Evolutionary conservation across 2,888 invertebrate species (phyloP).

Genomic region (Andrena hattorfiana): DNA sequence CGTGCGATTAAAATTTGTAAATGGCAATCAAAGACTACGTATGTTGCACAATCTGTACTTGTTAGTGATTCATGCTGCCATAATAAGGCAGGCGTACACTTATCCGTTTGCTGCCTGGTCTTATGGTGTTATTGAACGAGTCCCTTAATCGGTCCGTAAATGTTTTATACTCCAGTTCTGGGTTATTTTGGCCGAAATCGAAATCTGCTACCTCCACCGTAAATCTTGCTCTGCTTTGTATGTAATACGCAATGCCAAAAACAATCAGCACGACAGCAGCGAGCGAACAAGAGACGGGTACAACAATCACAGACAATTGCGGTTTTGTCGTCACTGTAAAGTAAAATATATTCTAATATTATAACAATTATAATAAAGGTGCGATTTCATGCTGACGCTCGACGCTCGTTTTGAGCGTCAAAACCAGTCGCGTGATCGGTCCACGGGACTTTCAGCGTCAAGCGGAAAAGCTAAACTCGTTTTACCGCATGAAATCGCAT

Average conservation of each 20-base stretch:
- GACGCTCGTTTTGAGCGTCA: too few relatives aligned
- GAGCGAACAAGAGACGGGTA: slow-evolving; percentile 93
- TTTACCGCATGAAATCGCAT: too few relatives aligned
- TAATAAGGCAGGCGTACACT: slow-evolving; percentile 79
- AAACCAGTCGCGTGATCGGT: too few relatives aligned
- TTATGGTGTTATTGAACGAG: slow-evolving; percentile 89
- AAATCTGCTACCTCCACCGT: slow-evolving; percentile 96
- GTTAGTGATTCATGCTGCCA: slow-evolving; percentile 83
- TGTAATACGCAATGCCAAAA: slow-evolving; percentile 94
- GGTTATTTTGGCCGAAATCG: slow-evolving; percentile 93
- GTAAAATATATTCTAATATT: slow-evolving; percentile 15
- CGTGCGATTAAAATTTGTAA: slow-evolving; percentile 1
- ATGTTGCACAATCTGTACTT: slow-evolving; percentile 59
- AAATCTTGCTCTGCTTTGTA: slow-evolving; percentile 92
- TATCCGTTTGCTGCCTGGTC: slow-evolving; percentile 78
- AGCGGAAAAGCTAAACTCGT: too few relatives aligned
- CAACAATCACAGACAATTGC: slow-evolving; percentile 94
- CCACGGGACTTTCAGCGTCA: too few relatives aligned
- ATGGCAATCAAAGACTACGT: slow-evolving; percentile 25
- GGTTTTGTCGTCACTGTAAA: slow-evolving; percentile 90
- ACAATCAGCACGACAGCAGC: slow-evolving; percentile 93
- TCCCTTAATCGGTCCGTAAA: slow-evolving; percentile 93
- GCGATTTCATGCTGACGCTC: background rate
- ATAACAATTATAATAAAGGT: slow-evolving; percentile 1
- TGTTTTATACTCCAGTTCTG: slow-evolving; percentile 94